Evolutionary conservation across 1,140 invertebrate genomes (phyloP).

Genomic region (Calephelis virginiensis): DNA sequence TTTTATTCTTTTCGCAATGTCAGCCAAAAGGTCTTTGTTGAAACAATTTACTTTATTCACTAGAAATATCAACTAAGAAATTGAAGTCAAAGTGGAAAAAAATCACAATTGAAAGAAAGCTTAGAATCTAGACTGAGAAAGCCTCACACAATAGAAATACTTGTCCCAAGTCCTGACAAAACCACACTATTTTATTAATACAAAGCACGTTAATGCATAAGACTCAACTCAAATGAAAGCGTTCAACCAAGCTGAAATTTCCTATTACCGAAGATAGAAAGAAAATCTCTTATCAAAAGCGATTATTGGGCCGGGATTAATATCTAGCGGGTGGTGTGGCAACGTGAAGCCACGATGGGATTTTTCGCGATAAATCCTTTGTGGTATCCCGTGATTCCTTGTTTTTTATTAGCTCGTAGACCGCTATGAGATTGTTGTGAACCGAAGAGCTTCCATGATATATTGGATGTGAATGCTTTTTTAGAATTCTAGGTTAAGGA

Average conservation of each 20-base stretch:
- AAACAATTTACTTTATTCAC: background rate
- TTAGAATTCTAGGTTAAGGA: too few species aligned
- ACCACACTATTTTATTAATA: conserved; percentile 5
- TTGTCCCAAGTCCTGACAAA: conserved; percentile 2
- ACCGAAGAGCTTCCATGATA: conserved; percentile 20
- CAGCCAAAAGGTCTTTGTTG: background rate
- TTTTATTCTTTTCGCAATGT: too few species aligned
- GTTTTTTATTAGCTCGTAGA: conserved; percentile 33
- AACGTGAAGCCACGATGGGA: conserved; percentile 42
- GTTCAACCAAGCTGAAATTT: conserved; percentile 62
- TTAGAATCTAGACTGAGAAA: background rate
- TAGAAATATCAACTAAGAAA: background rate
- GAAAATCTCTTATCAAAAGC: conserved; percentile 67
- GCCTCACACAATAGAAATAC: background rate
- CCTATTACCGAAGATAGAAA: conserved; percentile 60
- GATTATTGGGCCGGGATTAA: conserved; percentile 67
- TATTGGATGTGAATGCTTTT: background rate
- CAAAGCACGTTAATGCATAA: conserved; percentile 12
- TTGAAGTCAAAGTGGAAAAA: conserved; percentile 3
- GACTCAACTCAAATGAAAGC: conserved; percentile 47
- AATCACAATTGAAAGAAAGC: conserved; percentile 5
- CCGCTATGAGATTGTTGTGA: conserved; percentile 32
- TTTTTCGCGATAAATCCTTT: conserved; percentile 59
- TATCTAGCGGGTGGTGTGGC: conserved; percentile 50
- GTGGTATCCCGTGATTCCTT: conserved; percentile 32